Conservation (phyloP, 2,888 invertebrate species). For the Caenorhabditis sp. region DNA sequence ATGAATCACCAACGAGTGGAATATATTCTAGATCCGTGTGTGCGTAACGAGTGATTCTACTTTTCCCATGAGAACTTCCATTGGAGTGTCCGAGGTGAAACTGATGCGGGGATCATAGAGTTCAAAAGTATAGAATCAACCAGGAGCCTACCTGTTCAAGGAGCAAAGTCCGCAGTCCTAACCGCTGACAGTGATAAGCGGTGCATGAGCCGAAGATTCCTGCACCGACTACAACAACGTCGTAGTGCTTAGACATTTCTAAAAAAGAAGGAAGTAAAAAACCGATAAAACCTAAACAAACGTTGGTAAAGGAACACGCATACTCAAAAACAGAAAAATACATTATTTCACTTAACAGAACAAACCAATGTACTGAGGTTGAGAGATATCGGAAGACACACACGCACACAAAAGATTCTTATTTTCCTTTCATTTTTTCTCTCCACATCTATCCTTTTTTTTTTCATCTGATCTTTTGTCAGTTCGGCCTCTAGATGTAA, state of each 20-base stretch:
- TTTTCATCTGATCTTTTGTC: constrained; percentile 28
- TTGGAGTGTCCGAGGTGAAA: constrained; percentile 73
- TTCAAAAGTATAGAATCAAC: no score
- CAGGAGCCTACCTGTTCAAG: constrained; percentile 30
- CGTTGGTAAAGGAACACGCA: no score
- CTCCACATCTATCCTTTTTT: neutral
- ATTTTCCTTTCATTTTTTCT: neutral
- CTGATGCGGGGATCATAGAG: constrained; percentile 61
- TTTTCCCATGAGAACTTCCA: constrained; percentile 82
- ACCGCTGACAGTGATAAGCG: constrained; percentile 76
- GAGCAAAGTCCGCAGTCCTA: constrained; percentile 34
- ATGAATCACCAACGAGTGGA: constrained; percentile 70
- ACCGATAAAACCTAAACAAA: neutral
- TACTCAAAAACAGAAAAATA: no score
- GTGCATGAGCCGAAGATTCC: constrained; percentile 79
- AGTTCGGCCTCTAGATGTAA: constrained; percentile 44
- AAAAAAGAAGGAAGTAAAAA: neutral
- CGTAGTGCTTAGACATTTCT: constrained; percentile 49
- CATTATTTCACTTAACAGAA: no score
- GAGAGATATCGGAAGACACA: neutral
- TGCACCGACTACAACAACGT: constrained; percentile 78
- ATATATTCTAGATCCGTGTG: constrained; percentile 77
- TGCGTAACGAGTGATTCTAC: constrained; percentile 80
- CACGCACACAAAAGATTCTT: no score
- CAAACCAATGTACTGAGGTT: neutral